These are phyloP conservation scores for Apis florea DNA, from an alignment of 1,140 invertebrate genomes.

Conservation along the genomic window DNA sequence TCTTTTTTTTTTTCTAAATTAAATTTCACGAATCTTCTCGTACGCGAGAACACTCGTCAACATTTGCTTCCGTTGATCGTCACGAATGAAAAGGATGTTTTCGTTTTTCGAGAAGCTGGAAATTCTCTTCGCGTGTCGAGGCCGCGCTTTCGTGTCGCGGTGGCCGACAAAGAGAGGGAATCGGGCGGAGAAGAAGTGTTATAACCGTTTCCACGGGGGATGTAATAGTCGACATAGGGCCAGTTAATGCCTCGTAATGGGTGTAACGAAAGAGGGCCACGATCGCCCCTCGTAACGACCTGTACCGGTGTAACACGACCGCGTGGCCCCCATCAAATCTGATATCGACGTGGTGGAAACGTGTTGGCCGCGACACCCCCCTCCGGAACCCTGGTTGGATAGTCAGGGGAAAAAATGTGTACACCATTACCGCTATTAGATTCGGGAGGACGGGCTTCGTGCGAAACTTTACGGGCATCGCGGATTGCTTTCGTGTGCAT, in stretches of 20 bases:
- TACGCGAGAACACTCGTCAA: too few species aligned
- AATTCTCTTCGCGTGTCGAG: too few species aligned
- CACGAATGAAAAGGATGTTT: too few species aligned
- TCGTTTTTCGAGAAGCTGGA: too few species aligned
- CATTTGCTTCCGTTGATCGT: too few species aligned
- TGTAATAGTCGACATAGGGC: constrained; percentile 66
- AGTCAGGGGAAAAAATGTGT: constrained; percentile 46
- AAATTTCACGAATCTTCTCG: too few species aligned
- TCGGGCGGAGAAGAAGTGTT: constrained; percentile 64
- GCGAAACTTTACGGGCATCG: constrained; percentile 7
- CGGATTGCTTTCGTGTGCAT: neutral
- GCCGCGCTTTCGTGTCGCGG: neutral
- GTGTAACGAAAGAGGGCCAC: constrained; percentile 52
- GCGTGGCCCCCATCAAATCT: constrained; percentile 69
- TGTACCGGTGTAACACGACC: constrained; percentile 63
- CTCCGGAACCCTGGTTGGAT: constrained; percentile 6
- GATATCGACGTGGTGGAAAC: constrained; percentile 55
- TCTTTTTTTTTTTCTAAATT: too few species aligned
- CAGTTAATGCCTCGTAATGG: constrained; percentile 72
- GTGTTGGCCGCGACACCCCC: neutral
- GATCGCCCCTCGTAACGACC: constrained; percentile 65
- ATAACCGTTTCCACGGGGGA: constrained; percentile 55
- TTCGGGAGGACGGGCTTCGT: constrained; percentile 10
- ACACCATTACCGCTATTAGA: too few species aligned
- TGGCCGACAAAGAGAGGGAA: constrained; percentile 49